Conservation (phyloP, 2,113 vertebrate genomes). For the Callorhinus ursinus region DNA sequence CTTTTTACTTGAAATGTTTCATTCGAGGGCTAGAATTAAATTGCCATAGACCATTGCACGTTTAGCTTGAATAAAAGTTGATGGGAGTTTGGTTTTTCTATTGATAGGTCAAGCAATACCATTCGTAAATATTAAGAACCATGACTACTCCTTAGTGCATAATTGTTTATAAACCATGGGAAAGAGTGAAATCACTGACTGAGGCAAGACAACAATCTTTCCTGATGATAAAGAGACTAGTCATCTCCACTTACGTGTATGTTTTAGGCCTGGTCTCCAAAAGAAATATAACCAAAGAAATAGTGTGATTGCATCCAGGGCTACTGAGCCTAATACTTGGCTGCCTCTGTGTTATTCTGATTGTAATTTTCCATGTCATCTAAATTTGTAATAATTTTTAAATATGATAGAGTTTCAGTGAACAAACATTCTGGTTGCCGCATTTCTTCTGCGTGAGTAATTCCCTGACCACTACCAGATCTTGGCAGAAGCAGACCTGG, state of each 20-base stretch:
- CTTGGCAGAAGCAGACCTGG: slow-evolving; percentile 33
- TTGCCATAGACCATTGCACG: not conserved
- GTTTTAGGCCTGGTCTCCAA: not conserved
- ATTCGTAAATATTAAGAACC: slow-evolving; percentile 35
- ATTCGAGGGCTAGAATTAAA: slow-evolving; percentile 36
- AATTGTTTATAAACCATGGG: slow-evolving; percentile 54
- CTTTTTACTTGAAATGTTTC: slow-evolving; percentile 26
- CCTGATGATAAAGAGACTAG: not conserved
- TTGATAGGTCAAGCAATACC: not conserved
- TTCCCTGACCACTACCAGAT: slow-evolving; percentile 74
- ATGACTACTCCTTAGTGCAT: not conserved
- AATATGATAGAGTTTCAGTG: slow-evolving; percentile 71
- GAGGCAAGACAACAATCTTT: not conserved
- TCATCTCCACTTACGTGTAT: not conserved
- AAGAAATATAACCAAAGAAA: not conserved
- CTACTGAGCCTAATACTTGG: slow-evolving; percentile 43
- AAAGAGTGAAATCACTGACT: slow-evolving; percentile 47
- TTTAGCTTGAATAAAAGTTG: slow-evolving; percentile 29
- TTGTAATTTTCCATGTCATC: slow-evolving; percentile 78
- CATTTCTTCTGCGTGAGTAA: slow-evolving; percentile 85
- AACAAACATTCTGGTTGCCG: slow-evolving; percentile 68
- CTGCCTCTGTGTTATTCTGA: slow-evolving; percentile 11
- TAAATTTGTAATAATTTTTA: slow-evolving; percentile 68
- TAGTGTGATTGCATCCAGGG: not conserved
- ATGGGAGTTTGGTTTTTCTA: slow-evolving; percentile 39